Percentiles rank a stretch among this genome's conserved stretches.
Conservation (phyloP, 2,113 vertebrate species). For the Tautogolabrus adspersus region DNA sequence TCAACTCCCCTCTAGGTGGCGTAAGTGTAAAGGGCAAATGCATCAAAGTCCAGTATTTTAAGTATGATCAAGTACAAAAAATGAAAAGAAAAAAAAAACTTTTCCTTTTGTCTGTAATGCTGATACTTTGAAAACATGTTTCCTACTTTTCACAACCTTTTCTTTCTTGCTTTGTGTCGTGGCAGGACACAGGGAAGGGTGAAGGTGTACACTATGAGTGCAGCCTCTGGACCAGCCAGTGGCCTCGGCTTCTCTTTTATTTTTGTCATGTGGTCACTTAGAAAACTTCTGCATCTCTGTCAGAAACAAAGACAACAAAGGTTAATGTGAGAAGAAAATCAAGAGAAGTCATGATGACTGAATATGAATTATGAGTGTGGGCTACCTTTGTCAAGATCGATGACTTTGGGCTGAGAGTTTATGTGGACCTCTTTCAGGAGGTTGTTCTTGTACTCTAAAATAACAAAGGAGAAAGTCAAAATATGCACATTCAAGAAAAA, state of each 20-base stretch:
- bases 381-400: conserved; percentile 93
- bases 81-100: background rate
- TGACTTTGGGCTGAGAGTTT: conserved; percentile 86
- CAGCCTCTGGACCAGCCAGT: conserved; percentile 83
- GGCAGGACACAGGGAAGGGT: conserved; percentile 19
- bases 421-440: conserved; percentile 90
- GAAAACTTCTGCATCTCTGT: conserved; percentile 81
- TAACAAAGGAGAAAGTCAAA: conserved; percentile 18
- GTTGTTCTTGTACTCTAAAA: conserved; percentile 96
- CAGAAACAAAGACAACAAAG: conserved; percentile 12
- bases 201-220: conserved; percentile 30
- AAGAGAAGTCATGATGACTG: background rate
- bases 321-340: background rate
- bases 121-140: conserved; percentile 18
- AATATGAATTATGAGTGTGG: background rate
- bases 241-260: conserved; percentile 40
- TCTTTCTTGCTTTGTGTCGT: conserved; percentile 9
- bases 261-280: conserved; percentile 66
- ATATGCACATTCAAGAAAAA: background rate
- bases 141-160: conserved; percentile 25
- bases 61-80: conserved; percentile 2
- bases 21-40: background rate
- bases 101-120: conserved; percentile 16
- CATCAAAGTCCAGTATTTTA: background rate
- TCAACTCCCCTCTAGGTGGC: conserved; percentile 24